Evolutionary conservation across 1,140 invertebrate species (phyloP), one percentile per base, ranked within the genome.

Genomic region (Rhyacophila brunnea): DNA sequence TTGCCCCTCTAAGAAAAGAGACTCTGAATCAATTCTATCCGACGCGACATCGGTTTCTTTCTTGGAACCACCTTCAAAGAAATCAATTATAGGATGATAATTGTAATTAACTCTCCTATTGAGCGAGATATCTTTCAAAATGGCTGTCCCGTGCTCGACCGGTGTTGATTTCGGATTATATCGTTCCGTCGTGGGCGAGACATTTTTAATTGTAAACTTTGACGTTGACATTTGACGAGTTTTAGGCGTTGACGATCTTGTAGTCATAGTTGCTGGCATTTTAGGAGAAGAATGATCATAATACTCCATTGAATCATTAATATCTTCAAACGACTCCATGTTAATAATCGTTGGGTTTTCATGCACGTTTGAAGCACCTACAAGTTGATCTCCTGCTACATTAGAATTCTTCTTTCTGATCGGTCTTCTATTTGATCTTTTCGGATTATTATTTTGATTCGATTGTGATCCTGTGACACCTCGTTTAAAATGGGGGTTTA

Each of bases 51-150:
- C 66, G 11, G 43, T 60, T 34, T 64, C 60, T 52, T 71, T 70
- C 44, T 70, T 72, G 38, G 68, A 68, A 1, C 69, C 67, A 46
- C 72, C 71, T 49, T 83, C 85, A 69, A 92, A 92, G 70, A 90
- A 92, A 66, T 91, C 89, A 60, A 91, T 89, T 47, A 92, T 92
- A 1, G 89, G 89, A 72, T 92, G 90, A 67, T 92, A 92, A 69
- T 87, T 90, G 67, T 91, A 92, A 74, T 92, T 92, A 34, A 91
- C 80, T 66, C 85, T 77, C 68, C 82, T 81, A 17, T 72, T 66
- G 4, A 55, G 38, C 4, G 56, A 45, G 19, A 57, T 52, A 14
- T 64, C 62, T 53, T 59, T 62, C 7, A 50, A 20, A 20, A 48
- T 42, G 6, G 52, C 38, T 13, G 48, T 60, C 32, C 51, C 43